Evolutionary conservation across 2,797 vertebrate genomes (phyloP), one percentile per base, ranked within the genome.

Genomic region (Chloroceryle amazona): DNA sequence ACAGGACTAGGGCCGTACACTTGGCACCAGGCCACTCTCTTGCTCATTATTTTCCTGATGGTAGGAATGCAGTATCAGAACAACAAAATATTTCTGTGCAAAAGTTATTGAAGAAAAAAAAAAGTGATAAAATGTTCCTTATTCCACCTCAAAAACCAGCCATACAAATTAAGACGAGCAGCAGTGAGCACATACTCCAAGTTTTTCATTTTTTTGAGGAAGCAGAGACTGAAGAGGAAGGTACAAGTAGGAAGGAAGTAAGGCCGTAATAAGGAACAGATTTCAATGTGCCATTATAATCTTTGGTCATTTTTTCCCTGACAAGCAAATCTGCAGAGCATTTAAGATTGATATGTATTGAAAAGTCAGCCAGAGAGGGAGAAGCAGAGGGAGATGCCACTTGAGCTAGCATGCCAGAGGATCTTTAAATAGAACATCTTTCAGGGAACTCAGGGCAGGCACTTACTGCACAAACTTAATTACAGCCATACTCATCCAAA

Each of bases 401-500:
- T 96, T 94, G 79, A 96, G 97, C 95, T 90, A 96, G 93, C 95
- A 96, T 15, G 61, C 86, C 86, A 86, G 74, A 73, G 65, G 61
- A 86, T 93, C 97, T 97, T 97, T 95, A 95, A 97, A 98, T 93
- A 97, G 97, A 97, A 98, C 70, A 93, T 42, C 62, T 94, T 93
- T 90, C 81, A 83, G 86, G 57, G 93, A 95, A 81, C 83, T 90
- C 37, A 1, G 84, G 68, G 57, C 68, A 95, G 75, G 83, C 28
- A 1, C 85, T 95, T 66, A 67, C 28, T 75, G 61, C 71, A 88
- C 66, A 88, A 80, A 92, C 55, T 62, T 90, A 87, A 88, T 83
- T 81, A 74, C 81, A 81, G 80, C 31, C 42, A 52, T 31, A 93
- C 26, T 63, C 35, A 65, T 72, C 19, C 15, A 4, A 93, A 96